Conservation (phyloP, 2,113 vertebrate genomes). For the Fregata magnificens region DNA sequence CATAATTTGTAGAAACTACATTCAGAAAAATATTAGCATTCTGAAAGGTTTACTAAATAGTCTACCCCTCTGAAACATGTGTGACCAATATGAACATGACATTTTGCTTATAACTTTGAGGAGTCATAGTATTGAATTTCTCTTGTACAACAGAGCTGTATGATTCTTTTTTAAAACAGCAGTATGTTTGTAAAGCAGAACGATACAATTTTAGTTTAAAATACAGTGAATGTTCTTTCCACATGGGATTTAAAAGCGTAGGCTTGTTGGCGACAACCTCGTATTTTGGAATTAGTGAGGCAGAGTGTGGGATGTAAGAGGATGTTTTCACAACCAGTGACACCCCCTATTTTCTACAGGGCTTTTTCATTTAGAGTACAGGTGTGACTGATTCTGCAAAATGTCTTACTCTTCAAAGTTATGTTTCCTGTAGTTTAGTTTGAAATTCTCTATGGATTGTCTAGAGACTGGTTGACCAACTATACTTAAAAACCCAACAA, state of each 20-base stretch:
- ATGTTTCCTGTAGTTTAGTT: not conserved
- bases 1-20: not conserved
- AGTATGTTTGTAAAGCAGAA: not conserved
- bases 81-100: not conserved
- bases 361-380: not conserved
- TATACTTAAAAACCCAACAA: not conserved
- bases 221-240: not conserved
- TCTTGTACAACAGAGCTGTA: not conserved
- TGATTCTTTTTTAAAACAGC: not conserved
- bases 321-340: not conserved
- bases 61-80: not conserved
- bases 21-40: not conserved
- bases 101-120: not conserved
- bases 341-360: not conserved
- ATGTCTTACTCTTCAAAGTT: not conserved
- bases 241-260: not conserved
- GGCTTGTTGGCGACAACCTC: not conserved
- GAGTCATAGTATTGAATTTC: not conserved
- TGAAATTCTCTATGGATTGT: not conserved
- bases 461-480: not conserved
- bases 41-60: not conserved
- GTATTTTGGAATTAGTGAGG: not conserved
- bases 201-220: rapidly evolving
- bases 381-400: not conserved
- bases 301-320: not conserved